These are phyloP conservation scores for Agelastica alni DNA, from an alignment of 2,888 invertebrate genomes.

Conservation along the genomic window DNA sequence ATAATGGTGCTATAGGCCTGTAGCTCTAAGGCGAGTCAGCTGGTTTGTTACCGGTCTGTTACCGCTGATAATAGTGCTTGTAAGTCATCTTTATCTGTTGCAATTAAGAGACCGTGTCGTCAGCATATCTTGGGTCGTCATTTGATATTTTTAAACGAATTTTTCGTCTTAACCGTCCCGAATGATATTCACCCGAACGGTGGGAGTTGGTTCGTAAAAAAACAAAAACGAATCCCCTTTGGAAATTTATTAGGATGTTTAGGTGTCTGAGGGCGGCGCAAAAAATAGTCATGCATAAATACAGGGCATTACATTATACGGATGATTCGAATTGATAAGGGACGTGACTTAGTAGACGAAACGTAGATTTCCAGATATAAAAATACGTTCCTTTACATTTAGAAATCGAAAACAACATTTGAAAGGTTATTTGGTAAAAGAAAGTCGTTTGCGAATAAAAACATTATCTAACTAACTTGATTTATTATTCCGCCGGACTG, in stretches of 20 bases:
- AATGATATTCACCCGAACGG: not conserved
- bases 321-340: constrained; percentile 8
- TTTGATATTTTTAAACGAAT: not conserved
- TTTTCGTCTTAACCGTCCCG: constrained; percentile 2
- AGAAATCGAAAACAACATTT: too few relatives aligned
- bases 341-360: not conserved
- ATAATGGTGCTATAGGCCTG: too few relatives aligned
- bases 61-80: not conserved
- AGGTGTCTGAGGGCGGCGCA: constrained; percentile 16
- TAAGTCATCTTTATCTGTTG: not conserved
- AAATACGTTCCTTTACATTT: too few relatives aligned
- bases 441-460: too few relatives aligned
- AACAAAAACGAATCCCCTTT: constrained; percentile 6
- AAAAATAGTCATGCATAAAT: constrained; percentile 23
- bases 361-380: not conserved
- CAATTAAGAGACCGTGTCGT: too few relatives aligned
- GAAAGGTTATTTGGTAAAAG: too few relatives aligned
- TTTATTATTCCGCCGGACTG: not conserved
- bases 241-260: constrained; percentile 24
- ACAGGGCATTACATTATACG: constrained; percentile 13
- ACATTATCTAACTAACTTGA: not conserved
- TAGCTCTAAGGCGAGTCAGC: too few relatives aligned
- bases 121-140: not conserved
- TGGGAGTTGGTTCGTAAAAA: constrained; percentile 7
- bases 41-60: not conserved